Evolutionary conservation across 2,888 invertebrate species (phyloP).

Genomic region (Dendrolimus pini): DNA sequence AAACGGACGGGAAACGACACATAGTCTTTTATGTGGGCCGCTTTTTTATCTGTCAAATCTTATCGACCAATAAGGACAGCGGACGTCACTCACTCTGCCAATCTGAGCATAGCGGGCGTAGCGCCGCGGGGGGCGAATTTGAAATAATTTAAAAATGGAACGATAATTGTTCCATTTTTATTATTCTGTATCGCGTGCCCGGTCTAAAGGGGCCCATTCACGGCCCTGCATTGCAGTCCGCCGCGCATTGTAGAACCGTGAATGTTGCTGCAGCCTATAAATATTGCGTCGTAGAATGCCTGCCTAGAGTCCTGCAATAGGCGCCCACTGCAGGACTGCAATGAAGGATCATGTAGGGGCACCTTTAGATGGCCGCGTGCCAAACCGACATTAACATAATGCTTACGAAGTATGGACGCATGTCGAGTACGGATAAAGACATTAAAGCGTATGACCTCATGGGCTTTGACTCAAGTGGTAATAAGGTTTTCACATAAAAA

Average conservation of each 20-base stretch:
- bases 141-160: conserved; percentile 31
- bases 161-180: conserved; percentile 45
- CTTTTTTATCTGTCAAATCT: conserved; percentile 70
- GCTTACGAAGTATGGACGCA: conserved; percentile 22
- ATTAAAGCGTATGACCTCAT: conserved; percentile 22
- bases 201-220: no score
- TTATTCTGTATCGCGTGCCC: conserved; percentile 56
- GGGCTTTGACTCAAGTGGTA: neutral
- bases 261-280: no score
- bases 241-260: no score
- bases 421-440: conserved; percentile 45
- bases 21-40: conserved; percentile 66
- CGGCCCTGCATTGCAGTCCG: no score
- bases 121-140: conserved; percentile 65
- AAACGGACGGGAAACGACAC: conserved; percentile 56
- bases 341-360: no score
- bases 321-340: no score
- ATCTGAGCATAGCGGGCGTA: conserved; percentile 56
- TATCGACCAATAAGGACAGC: conserved; percentile 73
- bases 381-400: conserved; percentile 47
- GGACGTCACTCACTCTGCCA: conserved; percentile 73
- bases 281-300: conserved; percentile 9
- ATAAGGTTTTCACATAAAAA: no score
- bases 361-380: conserved; percentile 24
- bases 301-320: conserved; percentile 8